Conservation (phyloP, 2,113 vertebrate species). For the Syrrhaptes paradoxus region DNA sequence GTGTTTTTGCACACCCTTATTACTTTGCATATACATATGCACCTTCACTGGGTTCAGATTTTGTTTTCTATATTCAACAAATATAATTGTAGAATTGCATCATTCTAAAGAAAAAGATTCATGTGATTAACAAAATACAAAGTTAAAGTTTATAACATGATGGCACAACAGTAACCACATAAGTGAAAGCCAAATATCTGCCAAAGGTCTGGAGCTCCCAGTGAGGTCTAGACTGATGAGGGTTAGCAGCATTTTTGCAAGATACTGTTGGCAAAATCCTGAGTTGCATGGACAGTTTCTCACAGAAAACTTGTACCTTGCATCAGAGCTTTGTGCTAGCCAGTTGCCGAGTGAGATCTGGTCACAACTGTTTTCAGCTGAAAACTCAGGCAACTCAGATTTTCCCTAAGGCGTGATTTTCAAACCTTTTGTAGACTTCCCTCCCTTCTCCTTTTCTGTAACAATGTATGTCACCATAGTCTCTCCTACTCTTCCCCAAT, state of each 20-base stretch:
- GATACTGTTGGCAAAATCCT: background rate
- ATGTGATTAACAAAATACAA: background rate
- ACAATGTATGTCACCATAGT: background rate
- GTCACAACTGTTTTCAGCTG: background rate
- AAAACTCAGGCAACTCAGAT: background rate
- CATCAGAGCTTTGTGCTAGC: background rate
- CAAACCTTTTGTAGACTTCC: background rate
- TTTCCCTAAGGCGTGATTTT: background rate
- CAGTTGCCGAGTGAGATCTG: background rate
- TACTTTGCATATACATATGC: background rate
- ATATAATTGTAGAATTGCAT: background rate
- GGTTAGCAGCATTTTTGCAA: background rate
- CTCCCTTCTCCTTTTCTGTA: background rate
- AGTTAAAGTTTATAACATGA: background rate
- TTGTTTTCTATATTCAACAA: background rate
- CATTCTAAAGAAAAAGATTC: background rate
- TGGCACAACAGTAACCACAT: background rate
- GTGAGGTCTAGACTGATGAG: background rate
- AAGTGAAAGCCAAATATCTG: background rate
- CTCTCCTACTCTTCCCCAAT: background rate
- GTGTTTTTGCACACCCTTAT: background rate
- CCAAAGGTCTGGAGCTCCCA: background rate
- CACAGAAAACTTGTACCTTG: background rate
- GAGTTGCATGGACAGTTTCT: background rate
- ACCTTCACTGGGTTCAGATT: background rate